Conservation (phyloP, 2,888 invertebrate species). For the Diabrotica balteata region DNA sequence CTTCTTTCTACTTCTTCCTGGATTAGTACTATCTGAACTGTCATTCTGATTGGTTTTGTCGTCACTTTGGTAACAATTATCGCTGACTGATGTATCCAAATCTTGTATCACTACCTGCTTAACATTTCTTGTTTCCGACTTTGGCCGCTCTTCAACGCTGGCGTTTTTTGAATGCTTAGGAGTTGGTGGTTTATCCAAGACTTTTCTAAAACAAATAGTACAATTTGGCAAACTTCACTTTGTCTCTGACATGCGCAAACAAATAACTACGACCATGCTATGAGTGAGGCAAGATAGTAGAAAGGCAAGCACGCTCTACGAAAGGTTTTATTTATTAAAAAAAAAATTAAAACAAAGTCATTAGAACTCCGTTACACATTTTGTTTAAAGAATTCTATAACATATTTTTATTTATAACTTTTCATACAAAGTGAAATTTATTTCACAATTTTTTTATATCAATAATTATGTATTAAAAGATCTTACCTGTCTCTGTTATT, state of each 20-base stretch:
- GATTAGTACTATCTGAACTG: slow-evolving; percentile 62
- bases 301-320: no score
- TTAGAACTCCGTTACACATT: no score
- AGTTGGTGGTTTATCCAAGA: slow-evolving; percentile 53
- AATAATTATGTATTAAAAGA: neutral
- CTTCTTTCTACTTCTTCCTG: slow-evolving; percentile 69
- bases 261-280: no score
- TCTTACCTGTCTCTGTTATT: slow-evolving; percentile 63
- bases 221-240: neutral
- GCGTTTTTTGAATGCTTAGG: slow-evolving; percentile 52
- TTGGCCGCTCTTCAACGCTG: slow-evolving; percentile 50
- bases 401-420: no score
- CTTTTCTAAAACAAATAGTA: slow-evolving; percentile 35
- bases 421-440: no score
- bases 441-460: no score
- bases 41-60: slow-evolving; percentile 55
- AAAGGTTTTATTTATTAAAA: no score
- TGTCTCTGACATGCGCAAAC: no score
- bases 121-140: slow-evolving; percentile 51
- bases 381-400: no score
- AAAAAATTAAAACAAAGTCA: no score
- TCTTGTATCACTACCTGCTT: slow-evolving; percentile 57
- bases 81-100: slow-evolving; percentile 60
- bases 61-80: slow-evolving; percentile 61
- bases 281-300: no score